phyloP scores from a whole-genome alignment of 2,888 invertebrate genomes.

The Epicampocera succincta region DNA sequence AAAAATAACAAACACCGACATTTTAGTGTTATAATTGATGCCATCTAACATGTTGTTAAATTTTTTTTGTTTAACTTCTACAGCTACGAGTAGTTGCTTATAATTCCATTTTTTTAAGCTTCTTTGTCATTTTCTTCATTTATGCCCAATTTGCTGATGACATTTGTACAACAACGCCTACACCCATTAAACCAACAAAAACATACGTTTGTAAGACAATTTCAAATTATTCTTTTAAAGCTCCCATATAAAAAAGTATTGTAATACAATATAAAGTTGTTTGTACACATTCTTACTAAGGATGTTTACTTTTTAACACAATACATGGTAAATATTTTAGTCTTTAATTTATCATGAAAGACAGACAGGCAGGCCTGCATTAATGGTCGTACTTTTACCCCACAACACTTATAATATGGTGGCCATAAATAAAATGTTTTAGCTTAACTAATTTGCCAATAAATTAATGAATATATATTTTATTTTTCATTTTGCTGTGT shows the following conservation, averaged over 20 bases:
- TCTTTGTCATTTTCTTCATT: slow-evolving; percentile 25
- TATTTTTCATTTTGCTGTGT: slow-evolving; percentile 69
- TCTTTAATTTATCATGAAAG: slow-evolving; percentile 46
- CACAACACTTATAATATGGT: slow-evolving; percentile 14
- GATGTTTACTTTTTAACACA: slow-evolving; percentile 25
- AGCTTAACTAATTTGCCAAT: slow-evolving; percentile 75
- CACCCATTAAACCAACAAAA: slow-evolving; percentile 7
- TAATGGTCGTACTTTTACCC: slow-evolving; percentile 19
- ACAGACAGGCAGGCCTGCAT: slow-evolving; percentile 8
- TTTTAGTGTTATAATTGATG: slow-evolving; percentile 78
- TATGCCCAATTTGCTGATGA: slow-evolving; percentile 59
- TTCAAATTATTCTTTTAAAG: slow-evolving; percentile 57
- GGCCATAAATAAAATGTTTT: slow-evolving; percentile 71
- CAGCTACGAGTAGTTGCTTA: slow-evolving; percentile 24
- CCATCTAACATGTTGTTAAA: slow-evolving; percentile 73
- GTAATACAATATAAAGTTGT: slow-evolving; percentile 1
- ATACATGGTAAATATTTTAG: slow-evolving; percentile 5
- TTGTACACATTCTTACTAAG: not conserved
- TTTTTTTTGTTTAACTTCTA: not conserved
- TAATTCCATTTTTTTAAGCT: not conserved
- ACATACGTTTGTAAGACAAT: slow-evolving; percentile 40
- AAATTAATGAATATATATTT: slow-evolving; percentile 73
- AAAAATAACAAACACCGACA: slow-evolving; percentile 26
- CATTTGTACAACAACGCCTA: slow-evolving; percentile 67
- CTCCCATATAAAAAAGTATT: slow-evolving; percentile 1